Percentiles rank a stretch among this genome's conserved stretches.
These are phyloP conservation scores for honey bee (Apis mellifera) DNA, from an alignment of 1,140 invertebrate species.

Conservation along the genomic window Amel_HAv3.1 CM009934.2:11127001-11127500, in stretches of 20 bases:
- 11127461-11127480: slow-evolving; percentile 33
- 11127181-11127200: slow-evolving; percentile 15
- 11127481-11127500: not conserved
- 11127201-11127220: slow-evolving; percentile 31
- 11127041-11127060: not conserved
- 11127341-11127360: slow-evolving; percentile 10
- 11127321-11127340: not conserved
- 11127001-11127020: not conserved
- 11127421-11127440: slow-evolving; percentile 36
- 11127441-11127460: slow-evolving; percentile 19
- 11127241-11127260: slow-evolving; percentile 57
- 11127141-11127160: not conserved
- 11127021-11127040: not conserved
- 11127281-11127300: not conserved
- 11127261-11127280: slow-evolving; percentile 37
- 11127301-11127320: not conserved
- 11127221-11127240: slow-evolving; percentile 28
- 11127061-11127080: no score
- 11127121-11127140: not conserved
- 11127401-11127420: slow-evolving; percentile 45
- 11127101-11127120: not conserved
- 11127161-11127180: slow-evolving; percentile 23
- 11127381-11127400: not conserved
- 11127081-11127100: not conserved
- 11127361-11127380: not conserved